phyloP scores from a whole-genome alignment of 2,888 invertebrate genomes.

The Mactromeris polynyma region DNA sequence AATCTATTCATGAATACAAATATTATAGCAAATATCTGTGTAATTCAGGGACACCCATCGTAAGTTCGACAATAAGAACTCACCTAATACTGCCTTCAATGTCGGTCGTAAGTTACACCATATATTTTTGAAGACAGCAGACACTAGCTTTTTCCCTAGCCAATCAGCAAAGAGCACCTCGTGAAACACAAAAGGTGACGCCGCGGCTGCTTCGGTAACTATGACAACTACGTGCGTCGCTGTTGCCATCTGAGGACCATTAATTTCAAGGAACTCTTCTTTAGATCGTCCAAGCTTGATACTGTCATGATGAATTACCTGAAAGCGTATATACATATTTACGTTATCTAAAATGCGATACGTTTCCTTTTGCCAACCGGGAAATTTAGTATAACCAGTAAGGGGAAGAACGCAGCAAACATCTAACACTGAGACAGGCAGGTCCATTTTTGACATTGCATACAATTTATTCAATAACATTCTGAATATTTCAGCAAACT shows the following conservation, averaged over 20 bases:
- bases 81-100: slow-evolving; percentile 85
- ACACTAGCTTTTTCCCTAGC: slow-evolving; percentile 86
- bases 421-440: no score
- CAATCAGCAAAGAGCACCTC: slow-evolving; percentile 86
- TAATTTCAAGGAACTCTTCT: slow-evolving; percentile 85
- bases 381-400: background rate
- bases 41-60: no score
- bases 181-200: slow-evolving; percentile 86
- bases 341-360: background rate
- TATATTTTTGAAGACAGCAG: slow-evolving; percentile 85
- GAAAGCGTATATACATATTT: slow-evolving; percentile 1
- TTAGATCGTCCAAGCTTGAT: slow-evolving; percentile 84
- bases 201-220: slow-evolving; percentile 82
- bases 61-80: slow-evolving; percentile 6
- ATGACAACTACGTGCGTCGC: slow-evolving; percentile 83
- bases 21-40: no score
- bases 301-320: slow-evolving; percentile 85
- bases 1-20: no score
- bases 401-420: no score
- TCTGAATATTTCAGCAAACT: no score
- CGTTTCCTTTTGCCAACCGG: background rate
- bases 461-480: no score
- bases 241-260: slow-evolving; percentile 84
- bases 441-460: no score
- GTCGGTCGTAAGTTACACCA: slow-evolving; percentile 82